Conservation (phyloP, 2,797 vertebrate genomes). For the Anisognathus igniventris region DNA sequence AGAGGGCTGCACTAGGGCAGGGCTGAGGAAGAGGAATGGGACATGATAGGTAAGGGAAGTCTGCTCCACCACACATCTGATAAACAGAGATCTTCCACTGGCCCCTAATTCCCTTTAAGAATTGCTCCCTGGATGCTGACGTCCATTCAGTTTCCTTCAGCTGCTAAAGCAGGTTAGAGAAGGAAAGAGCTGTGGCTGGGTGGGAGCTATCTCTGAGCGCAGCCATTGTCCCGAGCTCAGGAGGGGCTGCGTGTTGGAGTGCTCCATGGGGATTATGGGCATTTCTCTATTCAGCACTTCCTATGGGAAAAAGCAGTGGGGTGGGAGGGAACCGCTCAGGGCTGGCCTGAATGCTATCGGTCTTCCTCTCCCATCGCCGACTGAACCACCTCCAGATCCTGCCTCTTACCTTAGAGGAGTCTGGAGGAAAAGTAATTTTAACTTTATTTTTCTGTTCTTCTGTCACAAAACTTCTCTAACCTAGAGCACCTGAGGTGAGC, state of each 20-base stretch:
- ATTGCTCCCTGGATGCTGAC: conserved; percentile 47
- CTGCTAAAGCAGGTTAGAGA: conserved; percentile 54
- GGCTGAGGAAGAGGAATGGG: conserved; percentile 31
- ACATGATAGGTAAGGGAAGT: conserved; percentile 40
- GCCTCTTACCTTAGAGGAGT: conserved; percentile 38
- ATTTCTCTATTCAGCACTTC: conserved; percentile 75
- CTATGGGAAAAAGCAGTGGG: conserved; percentile 74
- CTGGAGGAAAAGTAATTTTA: conserved; percentile 40
- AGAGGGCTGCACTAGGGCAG: not conserved
- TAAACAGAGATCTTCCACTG: conserved; percentile 50
- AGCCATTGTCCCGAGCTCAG: conserved; percentile 68
- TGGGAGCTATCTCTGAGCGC: conserved; percentile 20
- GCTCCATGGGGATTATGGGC: conserved; percentile 72
- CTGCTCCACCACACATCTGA: conserved; percentile 15
- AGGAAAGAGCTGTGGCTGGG: conserved; percentile 54
- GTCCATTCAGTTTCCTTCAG: conserved; percentile 56
- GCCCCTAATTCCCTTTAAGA: conserved; percentile 39
- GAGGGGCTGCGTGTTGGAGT: conserved; percentile 55
- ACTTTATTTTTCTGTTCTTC: conserved; percentile 30
- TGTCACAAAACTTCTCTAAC: conserved; percentile 31
- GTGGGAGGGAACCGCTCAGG: conserved; percentile 59
- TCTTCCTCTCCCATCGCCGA: conserved; percentile 28
- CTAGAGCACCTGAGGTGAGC: not conserved
- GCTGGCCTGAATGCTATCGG: conserved; percentile 44
- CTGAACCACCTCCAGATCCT: conserved; percentile 33